Evolutionary conservation across 2,797 vertebrate genomes (phyloP).

Genomic region (Hypotaenidia philippensis): DNA sequence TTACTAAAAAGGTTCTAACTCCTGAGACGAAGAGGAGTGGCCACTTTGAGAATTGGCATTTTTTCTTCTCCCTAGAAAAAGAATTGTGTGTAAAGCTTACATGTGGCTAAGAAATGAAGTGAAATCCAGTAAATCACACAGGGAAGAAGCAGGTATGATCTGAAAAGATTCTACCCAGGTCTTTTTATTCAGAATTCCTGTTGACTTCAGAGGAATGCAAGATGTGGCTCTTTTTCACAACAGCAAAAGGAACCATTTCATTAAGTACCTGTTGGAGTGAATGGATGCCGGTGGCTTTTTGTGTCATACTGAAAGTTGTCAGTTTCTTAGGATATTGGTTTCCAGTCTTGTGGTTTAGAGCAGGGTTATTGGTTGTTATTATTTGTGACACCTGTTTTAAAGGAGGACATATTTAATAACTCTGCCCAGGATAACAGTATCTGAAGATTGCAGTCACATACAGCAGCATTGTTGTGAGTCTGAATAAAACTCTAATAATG

Average conservation of each 20-base stretch:
- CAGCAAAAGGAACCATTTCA: neutral
- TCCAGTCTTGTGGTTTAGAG: neutral
- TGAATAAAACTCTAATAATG: neutral
- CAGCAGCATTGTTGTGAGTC: neutral
- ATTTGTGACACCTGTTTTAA: neutral
- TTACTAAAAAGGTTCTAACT: neutral
- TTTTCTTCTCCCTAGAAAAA: neutral
- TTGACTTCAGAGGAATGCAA: neutral
- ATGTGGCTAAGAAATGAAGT: neutral
- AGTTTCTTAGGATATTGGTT: neutral
- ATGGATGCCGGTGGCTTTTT: neutral
- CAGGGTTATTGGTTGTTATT: neutral
- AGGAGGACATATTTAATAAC: neutral
- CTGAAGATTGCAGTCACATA: neutral
- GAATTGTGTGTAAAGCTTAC: neutral
- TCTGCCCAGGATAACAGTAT: neutral
- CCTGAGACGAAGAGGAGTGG: neutral
- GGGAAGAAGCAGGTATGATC: neutral
- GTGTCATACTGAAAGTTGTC: neutral
- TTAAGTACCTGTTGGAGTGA: neutral
- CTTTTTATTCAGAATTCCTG: neutral
- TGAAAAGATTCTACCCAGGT: neutral
- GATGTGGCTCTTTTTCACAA: neutral
- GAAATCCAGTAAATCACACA: neutral
- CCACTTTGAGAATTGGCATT: neutral